phyloP scores from a whole-genome alignment of 2,888 invertebrate genomes.

The Tineola bisselliella region DNA sequence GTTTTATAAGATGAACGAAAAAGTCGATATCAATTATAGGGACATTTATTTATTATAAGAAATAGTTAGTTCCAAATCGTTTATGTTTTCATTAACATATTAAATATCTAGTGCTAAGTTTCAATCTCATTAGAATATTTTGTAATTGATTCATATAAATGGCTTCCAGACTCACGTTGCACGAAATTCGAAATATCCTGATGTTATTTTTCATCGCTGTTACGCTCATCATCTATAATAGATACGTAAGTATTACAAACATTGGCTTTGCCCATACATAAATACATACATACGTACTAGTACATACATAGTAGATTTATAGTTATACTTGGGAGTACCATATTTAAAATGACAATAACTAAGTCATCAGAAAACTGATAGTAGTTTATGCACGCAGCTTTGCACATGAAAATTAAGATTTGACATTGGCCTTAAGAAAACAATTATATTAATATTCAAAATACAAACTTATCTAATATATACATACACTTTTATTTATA shows the following conservation, averaged over 20 bases:
- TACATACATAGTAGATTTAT: neutral
- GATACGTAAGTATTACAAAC: conserved; percentile 50
- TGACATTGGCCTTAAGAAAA: too few relatives aligned
- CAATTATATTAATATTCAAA: too few relatives aligned
- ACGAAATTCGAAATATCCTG: conserved; percentile 44
- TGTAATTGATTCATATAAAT: conserved; percentile 4
- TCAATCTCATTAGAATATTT: neutral
- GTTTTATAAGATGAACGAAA: too few relatives aligned
- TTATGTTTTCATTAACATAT: neutral
- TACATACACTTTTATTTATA: too few relatives aligned
- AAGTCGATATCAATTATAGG: too few relatives aligned
- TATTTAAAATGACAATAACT: neutral
- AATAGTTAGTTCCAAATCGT: neutral
- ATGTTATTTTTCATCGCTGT: conserved; percentile 50
- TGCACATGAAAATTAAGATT: neutral
- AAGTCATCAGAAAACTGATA: too few relatives aligned
- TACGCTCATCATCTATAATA: conserved; percentile 47
- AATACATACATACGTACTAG: neutral
- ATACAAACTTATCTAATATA: too few relatives aligned
- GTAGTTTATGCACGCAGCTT: neutral
- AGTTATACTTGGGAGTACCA: too few relatives aligned
- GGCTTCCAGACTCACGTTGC: conserved; percentile 39
- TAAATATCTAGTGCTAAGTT: neutral
- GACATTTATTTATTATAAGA: too few relatives aligned
- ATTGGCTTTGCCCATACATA: neutral